phyloP scores from a whole-genome alignment of 2,113 vertebrate species.

The Laticauda colubrina region DNA sequence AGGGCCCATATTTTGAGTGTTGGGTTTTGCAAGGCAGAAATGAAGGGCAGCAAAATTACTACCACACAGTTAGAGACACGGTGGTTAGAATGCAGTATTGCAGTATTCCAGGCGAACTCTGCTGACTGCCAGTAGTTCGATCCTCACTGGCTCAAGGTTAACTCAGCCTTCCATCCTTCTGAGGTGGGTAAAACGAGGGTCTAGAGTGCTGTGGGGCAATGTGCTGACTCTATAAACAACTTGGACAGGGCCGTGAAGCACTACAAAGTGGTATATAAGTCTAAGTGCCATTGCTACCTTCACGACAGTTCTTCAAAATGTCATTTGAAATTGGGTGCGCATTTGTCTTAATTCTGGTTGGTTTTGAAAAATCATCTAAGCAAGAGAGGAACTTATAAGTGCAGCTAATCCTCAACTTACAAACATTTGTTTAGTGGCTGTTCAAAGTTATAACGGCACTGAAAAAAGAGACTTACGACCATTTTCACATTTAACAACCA shows the following conservation, averaged over 20 bases:
- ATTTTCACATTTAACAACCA: too few species aligned
- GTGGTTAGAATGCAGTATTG: not conserved
- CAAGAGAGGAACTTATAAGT: not conserved
- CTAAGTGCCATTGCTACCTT: not conserved
- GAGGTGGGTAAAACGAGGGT: not conserved
- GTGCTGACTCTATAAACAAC: not conserved
- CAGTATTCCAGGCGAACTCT: not conserved
- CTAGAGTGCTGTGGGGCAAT: not conserved
- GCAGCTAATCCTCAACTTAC: not conserved
- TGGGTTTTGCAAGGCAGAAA: not conserved
- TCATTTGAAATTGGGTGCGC: not conserved
- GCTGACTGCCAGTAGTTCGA: not conserved
- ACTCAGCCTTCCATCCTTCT: not conserved
- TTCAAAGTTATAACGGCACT: not conserved
- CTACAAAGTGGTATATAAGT: not conserved
- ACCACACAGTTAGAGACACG: not conserved
- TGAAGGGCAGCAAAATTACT: too few species aligned
- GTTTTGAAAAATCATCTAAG: not conserved
- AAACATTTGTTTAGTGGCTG: not conserved
- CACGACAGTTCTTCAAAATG: not conserved
- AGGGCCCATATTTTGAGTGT: not conserved
- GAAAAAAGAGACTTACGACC: not conserved
- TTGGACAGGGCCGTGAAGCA: not conserved
- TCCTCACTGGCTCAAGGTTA: not conserved
- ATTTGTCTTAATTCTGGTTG: not conserved